Conservation (phyloP, 2,113 vertebrate species). For the Passer domesticus region DNA sequence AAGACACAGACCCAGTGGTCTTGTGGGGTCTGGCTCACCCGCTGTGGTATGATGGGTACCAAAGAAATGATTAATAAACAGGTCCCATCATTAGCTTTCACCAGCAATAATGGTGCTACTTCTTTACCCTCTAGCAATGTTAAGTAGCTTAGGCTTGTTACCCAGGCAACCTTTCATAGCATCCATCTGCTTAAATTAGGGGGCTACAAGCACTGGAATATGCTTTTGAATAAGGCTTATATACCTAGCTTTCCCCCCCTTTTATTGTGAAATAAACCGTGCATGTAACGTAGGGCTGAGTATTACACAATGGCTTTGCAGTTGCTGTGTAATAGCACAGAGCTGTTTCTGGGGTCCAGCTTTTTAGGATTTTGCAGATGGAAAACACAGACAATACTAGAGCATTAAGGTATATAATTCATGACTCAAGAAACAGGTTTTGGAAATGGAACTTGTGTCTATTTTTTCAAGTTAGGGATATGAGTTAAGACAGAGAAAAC, state of each 20-base stretch:
- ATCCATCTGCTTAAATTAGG: constrained; percentile 16
- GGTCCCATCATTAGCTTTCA: not conserved
- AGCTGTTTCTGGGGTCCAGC: not conserved
- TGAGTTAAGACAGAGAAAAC: not conserved
- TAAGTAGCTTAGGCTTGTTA: constrained; percentile 1
- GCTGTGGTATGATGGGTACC: not conserved
- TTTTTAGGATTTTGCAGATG: not conserved
- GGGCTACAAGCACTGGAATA: not conserved
- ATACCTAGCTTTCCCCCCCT: not conserved
- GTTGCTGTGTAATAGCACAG: not conserved
- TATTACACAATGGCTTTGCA: not conserved
- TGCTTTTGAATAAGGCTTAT: not conserved
- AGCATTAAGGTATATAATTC: not conserved
- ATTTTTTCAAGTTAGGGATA: not conserved
- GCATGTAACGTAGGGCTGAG: not conserved
- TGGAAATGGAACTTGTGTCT: not conserved
- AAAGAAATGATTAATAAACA: not conserved
- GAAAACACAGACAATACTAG: not conserved
- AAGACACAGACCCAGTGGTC: not conserved
- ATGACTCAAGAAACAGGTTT: not conserved
- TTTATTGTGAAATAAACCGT: not conserved
- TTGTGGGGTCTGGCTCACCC: not conserved
- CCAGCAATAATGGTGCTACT: not conserved
- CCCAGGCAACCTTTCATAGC: not conserved
- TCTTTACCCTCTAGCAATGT: not conserved